A percentile compares a stretch with the other conserved stretches of the same genome.
Conservation (phyloP, 2,113 vertebrate species). For the Collichthys lucidus region DNA sequence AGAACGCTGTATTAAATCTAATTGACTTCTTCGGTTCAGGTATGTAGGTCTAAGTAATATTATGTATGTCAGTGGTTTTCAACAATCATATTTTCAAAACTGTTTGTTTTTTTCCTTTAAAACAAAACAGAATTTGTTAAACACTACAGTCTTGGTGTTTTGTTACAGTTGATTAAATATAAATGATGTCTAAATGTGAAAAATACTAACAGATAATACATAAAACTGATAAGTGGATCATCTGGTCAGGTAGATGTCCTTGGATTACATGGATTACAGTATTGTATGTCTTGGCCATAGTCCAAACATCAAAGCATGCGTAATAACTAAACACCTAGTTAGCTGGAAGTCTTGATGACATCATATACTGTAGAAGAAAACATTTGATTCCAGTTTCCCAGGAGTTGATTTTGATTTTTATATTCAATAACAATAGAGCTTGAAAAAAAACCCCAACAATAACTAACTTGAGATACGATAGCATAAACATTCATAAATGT, state of each 20-base stretch:
- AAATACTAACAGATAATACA: too few species aligned
- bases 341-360: background rate
- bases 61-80: background rate
- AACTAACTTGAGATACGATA: background rate
- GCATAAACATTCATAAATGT: background rate
- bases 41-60: slow-evolving; percentile 60
- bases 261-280: background rate
- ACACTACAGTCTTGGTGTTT: background rate
- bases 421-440: background rate
- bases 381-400: background rate
- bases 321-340: background rate
- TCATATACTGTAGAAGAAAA: background rate
- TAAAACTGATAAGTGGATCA: background rate
- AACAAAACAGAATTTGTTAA: slow-evolving; percentile 1
- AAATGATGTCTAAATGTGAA: background rate
- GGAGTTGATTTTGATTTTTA: background rate
- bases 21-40: slow-evolving; percentile 85
- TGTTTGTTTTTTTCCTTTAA: background rate
- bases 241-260: background rate
- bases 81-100: background rate
- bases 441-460: too few species aligned
- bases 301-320: background rate
- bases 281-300: background rate
- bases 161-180: background rate
- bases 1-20: slow-evolving; percentile 84